Percentiles rank a stretch among this genome's conserved stretches.
Conservation (phyloP, 2,113 vertebrate species). For the Mungos mungo region DNA sequence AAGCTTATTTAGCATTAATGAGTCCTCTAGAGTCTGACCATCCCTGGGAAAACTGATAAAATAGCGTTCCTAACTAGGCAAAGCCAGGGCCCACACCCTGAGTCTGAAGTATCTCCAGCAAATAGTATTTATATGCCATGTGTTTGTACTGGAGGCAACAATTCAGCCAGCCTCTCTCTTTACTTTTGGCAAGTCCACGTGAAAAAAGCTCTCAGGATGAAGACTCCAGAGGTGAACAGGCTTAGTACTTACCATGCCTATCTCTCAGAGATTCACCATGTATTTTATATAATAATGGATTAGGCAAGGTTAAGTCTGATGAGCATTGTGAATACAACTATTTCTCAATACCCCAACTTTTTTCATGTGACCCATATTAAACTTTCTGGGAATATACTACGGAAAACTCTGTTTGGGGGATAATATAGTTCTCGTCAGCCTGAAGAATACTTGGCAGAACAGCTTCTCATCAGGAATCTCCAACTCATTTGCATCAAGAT, state of each 20-base stretch:
- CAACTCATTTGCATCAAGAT: background rate
- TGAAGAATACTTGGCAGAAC: background rate
- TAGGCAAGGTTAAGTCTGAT: background rate
- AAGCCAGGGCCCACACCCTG: background rate
- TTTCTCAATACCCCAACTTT: background rate
- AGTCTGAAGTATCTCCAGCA: background rate
- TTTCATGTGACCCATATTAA: background rate
- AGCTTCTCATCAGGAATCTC: background rate
- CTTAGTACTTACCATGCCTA: background rate
- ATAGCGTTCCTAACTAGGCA: background rate
- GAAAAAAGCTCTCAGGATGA: background rate
- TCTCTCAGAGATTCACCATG: background rate
- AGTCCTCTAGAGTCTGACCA: background rate
- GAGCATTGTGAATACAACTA: background rate
- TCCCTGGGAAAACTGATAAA: slow-evolving; percentile 4
- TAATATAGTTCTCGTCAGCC: background rate
- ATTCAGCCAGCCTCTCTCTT: background rate
- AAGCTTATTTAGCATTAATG: slow-evolving; percentile 42
- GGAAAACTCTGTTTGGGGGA: background rate
- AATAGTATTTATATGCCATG: background rate
- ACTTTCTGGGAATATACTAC: background rate
- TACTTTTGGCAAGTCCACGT: background rate
- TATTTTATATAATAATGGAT: background rate
- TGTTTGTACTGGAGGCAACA: background rate
- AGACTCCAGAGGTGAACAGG: background rate